Conservation (phyloP, 2,113 vertebrate species). For the Thymallus thymallus region DNA sequence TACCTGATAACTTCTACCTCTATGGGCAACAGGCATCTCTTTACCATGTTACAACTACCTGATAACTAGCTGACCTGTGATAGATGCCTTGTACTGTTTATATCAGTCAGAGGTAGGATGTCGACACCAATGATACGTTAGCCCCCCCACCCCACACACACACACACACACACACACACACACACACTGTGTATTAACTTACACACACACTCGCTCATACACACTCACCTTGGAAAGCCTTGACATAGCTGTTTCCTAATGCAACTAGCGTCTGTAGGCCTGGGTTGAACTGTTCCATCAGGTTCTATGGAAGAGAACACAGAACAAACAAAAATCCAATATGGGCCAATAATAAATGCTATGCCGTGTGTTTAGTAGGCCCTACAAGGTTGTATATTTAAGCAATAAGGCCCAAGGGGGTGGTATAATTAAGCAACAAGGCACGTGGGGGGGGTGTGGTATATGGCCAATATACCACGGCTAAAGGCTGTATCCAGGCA, state of each 20-base stretch:
- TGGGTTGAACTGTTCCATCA: slow-evolving; percentile 92
- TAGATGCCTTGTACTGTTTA: slow-evolving; percentile 30
- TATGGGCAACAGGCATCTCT: too few relatives aligned
- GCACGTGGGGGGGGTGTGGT: too few relatives aligned
- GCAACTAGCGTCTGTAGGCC: slow-evolving; percentile 89
- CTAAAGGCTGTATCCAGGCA: too few relatives aligned
- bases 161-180: not conserved
- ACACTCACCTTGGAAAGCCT: slow-evolving; percentile 86
- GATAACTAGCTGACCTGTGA: slow-evolving; percentile 22
- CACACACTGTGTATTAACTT: too few relatives aligned
- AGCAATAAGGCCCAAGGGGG: too few relatives aligned
- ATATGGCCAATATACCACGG: too few relatives aligned
- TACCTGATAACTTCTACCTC: too few relatives aligned
- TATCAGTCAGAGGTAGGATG: slow-evolving; percentile 14
- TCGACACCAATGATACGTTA: too few relatives aligned
- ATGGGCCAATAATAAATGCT: too few relatives aligned
- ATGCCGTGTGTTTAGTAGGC: too few relatives aligned
- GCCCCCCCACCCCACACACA: not conserved
- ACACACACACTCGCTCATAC: slow-evolving; percentile 1
- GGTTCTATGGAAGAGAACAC: slow-evolving; percentile 70
- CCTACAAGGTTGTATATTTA: too few relatives aligned
- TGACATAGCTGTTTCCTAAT: slow-evolving; percentile 89
- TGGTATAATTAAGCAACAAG: too few relatives aligned
- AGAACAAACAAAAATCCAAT: not conserved
- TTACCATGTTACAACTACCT: not conserved